Evolutionary conservation across 2,797 vertebrate genomes (phyloP).

Genomic region (Enteromius paludinosus): DNA sequence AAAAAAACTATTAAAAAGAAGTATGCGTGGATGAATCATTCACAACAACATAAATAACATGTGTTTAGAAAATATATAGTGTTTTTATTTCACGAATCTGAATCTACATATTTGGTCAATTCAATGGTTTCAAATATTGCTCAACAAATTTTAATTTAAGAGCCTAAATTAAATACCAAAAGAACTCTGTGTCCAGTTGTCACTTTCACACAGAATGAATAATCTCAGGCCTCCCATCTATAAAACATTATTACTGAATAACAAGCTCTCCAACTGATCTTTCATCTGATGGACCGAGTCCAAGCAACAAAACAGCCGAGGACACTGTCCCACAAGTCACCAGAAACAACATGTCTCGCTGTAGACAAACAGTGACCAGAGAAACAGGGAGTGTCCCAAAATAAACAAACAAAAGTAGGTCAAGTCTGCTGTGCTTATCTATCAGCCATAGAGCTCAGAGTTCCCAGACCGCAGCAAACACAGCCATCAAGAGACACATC

Average conservation of each 20-base stretch:
- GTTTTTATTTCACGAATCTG: background rate
- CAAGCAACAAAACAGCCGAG: background rate
- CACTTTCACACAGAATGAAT: constrained; percentile 1
- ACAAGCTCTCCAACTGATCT: constrained; percentile 10
- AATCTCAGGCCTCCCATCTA: background rate
- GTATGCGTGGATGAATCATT: background rate
- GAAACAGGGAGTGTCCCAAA: constrained; percentile 31
- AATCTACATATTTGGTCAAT: background rate
- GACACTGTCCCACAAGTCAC: constrained; percentile 30
- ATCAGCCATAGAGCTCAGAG: constrained; percentile 36
- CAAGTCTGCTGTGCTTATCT: constrained; percentile 45
- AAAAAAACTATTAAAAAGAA: background rate
- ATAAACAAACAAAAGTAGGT: constrained; percentile 48
- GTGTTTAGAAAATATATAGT: background rate
- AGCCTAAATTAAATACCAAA: background rate
- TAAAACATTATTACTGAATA: background rate
- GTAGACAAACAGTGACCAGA: constrained; percentile 40
- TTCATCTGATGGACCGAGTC: constrained; percentile 9
- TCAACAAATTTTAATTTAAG: background rate
- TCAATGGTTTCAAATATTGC: background rate
- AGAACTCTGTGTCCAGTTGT: background rate
- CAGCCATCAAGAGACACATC: constrained; percentile 16
- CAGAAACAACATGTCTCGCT: constrained; percentile 31
- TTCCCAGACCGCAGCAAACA: constrained; percentile 3
- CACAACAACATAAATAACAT: background rate